Conservation (phyloP, 2,888 invertebrate genomes). For the Gasteruption jaculator region DNA sequence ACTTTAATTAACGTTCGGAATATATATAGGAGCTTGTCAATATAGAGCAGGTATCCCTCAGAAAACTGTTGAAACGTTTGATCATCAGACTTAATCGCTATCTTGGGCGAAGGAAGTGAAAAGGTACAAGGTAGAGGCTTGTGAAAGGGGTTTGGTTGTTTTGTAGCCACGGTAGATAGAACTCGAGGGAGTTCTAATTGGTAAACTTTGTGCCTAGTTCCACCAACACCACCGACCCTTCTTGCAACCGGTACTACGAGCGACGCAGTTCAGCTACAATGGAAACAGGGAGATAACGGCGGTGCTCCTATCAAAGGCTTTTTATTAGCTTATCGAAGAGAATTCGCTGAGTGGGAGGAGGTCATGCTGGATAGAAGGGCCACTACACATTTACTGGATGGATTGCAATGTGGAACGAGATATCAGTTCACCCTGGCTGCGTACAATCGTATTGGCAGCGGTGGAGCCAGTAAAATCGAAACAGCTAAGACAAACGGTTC, state of each 20-base stretch:
- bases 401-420: conserved; percentile 47
- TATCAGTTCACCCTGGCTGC: conserved; percentile 50
- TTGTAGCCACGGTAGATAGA: too few relatives aligned
- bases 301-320: conserved; percentile 57
- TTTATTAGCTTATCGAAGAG: conserved; percentile 54
- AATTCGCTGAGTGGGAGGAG: conserved; percentile 58
- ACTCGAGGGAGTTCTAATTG: conserved; percentile 42
- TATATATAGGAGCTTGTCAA: too few relatives aligned
- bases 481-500: conserved; percentile 49
- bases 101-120: too few relatives aligned
- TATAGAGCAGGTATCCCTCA: too few relatives aligned
- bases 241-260: conserved; percentile 54
- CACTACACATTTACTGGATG: conserved; percentile 44
- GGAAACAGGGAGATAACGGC: conserved; percentile 57
- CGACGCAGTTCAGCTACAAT: conserved; percentile 56
- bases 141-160: too few relatives aligned
- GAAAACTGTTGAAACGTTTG: too few relatives aligned
- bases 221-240: conserved; percentile 57
- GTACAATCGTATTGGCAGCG: conserved; percentile 50
- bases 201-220: conserved; percentile 52
- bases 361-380: conserved; percentile 53
- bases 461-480: conserved; percentile 48
- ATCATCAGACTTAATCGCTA: too few relatives aligned
- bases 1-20: too few relatives aligned
- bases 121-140: too few relatives aligned